A percentile compares a stretch with the other conserved stretches of the same genome.
Evolutionary conservation across 2,888 invertebrate genomes (phyloP).

Genomic region (Sminthurides aquaticus): DNA sequence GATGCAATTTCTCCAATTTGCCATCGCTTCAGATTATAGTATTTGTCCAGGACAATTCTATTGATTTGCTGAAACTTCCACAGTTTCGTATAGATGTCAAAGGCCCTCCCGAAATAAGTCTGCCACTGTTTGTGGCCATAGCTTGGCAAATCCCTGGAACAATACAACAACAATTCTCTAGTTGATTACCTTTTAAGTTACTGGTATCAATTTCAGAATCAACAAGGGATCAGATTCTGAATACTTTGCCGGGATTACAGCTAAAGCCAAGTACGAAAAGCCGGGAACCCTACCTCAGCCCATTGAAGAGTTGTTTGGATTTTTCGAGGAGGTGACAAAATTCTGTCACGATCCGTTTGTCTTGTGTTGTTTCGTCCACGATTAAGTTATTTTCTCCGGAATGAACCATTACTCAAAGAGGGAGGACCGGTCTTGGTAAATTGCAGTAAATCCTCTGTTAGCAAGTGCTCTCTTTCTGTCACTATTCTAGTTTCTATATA

Average conservation of each 20-base stretch:
- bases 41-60: slow-evolving; percentile 70
- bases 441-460: too few species aligned
- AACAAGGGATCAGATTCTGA: background rate
- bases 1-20: slow-evolving; percentile 98
- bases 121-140: slow-evolving; percentile 98
- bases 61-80: slow-evolving; percentile 89
- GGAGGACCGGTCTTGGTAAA: too few species aligned
- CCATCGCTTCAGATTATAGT: slow-evolving; percentile 93
- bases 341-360: slow-evolving; percentile 85
- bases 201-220: background rate
- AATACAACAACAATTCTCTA: too few species aligned
- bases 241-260: background rate
- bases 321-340: slow-evolving; percentile 94
- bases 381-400: slow-evolving; percentile 4
- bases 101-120: slow-evolving; percentile 90
- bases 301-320: slow-evolving; percentile 94
- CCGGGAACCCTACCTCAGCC: slow-evolving; percentile 74
- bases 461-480: too few species aligned
- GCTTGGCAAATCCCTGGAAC: slow-evolving; percentile 82
- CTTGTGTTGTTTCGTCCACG: slow-evolving; percentile 48
- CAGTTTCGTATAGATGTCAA: slow-evolving; percentile 92
- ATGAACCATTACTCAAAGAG: slow-evolving; percentile 20
- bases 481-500: too few species aligned
- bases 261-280: too few species aligned
- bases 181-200: background rate